Evolutionary conservation across 2,797 vertebrate genomes (phyloP), one percentile per base, ranked within the genome.

Genomic region (Hyperoplus immaculatus): DNA sequence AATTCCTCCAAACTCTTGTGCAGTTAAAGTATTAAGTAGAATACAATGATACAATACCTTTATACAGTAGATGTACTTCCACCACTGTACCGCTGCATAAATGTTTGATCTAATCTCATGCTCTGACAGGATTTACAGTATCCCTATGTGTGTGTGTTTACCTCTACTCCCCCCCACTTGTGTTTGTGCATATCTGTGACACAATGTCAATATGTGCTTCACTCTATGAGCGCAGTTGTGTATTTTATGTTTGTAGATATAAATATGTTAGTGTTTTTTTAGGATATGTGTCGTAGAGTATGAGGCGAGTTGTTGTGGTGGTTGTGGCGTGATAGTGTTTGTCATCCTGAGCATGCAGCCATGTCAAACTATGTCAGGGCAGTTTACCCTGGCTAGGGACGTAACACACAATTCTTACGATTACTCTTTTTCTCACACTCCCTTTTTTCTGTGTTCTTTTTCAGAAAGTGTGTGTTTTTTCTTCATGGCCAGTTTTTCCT

Each of bases 351-450:
- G 81, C 82, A 69, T 89, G 89, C 78, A 82, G 84, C 84, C 82
- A 86, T 83, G 85, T 92, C 91, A 89, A 87, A 87, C 85, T 89
- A 74, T 89, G 88, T 93, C 89, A 89, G 81, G 74, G 67, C 87
- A 67, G 83, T 91, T 93, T 87, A 87, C 81, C 56, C 80, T 47
- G 55, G 81, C 82, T 45, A 7, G 60, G 80, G 72, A 72, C 86
- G 68, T 55, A 83, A 83, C 83, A 82, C 79, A 88, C 29, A 29
- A 29, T 83, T 82, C 82, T 77, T 21, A 50, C 76, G 79, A 85
- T 84, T 85, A 78, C 83, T 75, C 71, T 57, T 38, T 55, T 16
- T 59, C 16, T 14, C 53, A 8, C 16, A 13, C 7, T 41, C 59
- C 14, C 16, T 49, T 36, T 39, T 13, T 38, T 66, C 59, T 70